Evolutionary conservation across 2,113 vertebrate genomes (phyloP).

Genomic region (Pterocles burchelli): DNA sequence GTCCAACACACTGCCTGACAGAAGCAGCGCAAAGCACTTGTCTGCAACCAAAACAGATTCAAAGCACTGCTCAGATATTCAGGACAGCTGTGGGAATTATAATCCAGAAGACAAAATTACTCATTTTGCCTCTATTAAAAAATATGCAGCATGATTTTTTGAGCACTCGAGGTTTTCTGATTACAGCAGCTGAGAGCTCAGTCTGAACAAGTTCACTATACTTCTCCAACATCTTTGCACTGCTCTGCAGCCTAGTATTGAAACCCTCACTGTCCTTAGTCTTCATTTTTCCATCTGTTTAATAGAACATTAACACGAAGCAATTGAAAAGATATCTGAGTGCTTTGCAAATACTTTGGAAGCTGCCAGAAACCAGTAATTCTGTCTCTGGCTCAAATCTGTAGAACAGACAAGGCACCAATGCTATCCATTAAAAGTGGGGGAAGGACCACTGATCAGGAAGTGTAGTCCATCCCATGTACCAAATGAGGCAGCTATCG

Average conservation of each 20-base stretch:
- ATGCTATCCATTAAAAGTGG: background rate
- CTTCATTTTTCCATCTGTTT: background rate
- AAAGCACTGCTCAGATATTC: background rate
- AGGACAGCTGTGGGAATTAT: background rate
- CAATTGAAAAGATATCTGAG: background rate
- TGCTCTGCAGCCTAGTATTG: background rate
- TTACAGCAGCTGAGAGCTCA: background rate
- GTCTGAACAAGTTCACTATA: background rate
- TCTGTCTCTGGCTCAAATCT: background rate
- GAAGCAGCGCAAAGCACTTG: background rate
- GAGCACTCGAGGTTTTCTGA: background rate
- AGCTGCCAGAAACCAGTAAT: background rate
- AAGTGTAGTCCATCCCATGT: background rate
- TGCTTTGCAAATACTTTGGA: background rate
- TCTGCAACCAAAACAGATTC: background rate
- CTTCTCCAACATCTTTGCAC: background rate
- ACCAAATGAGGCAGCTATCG: background rate
- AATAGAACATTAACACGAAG: background rate
- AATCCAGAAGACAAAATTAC: background rate
- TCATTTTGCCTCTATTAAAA: background rate
- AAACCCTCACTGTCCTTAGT: background rate
- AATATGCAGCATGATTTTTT: background rate
- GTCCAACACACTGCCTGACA: background rate
- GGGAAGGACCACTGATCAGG: background rate
- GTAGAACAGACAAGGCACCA: background rate